Conservation (phyloP, 2,797 vertebrate genomes). For the Schizopygopsis malacanthus region DNA sequence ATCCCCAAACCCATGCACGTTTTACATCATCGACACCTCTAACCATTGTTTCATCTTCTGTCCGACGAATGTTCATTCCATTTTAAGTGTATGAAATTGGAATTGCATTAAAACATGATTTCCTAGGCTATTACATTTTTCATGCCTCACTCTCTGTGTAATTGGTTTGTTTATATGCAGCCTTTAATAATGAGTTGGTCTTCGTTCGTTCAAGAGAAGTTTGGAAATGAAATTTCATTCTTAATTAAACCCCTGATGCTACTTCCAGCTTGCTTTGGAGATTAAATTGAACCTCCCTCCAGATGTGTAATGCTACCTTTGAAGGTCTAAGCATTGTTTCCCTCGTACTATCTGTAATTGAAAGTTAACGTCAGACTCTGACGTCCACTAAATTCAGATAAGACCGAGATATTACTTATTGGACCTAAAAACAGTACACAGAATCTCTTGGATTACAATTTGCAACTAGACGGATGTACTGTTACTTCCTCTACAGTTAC, state of each 20-base stretch:
- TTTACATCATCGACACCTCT: not conserved
- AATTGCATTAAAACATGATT: constrained; percentile 32
- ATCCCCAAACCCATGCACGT: not conserved
- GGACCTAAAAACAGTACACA: too few species aligned
- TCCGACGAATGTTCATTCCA: not conserved
- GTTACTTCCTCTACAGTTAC: too few species aligned
- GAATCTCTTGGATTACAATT: too few species aligned
- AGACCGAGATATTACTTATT: too few species aligned
- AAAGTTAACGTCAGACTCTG: constrained; percentile 37
- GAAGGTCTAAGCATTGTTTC: constrained; percentile 31
- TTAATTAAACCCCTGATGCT: constrained; percentile 54
- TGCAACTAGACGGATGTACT: too few species aligned
- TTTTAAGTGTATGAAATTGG: constrained; percentile 40
- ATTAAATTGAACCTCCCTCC: constrained; percentile 51
- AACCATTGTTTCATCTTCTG: constrained; percentile 14
- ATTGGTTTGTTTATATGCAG: constrained; percentile 48
- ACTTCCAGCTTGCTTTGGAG: constrained; percentile 41
- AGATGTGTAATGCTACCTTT: constrained; percentile 52
- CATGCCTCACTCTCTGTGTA: constrained; percentile 12
- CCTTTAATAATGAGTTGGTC: constrained; percentile 49
- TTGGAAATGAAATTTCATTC: constrained; percentile 53
- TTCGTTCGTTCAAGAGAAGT: constrained; percentile 39
- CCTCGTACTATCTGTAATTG: constrained; percentile 36
- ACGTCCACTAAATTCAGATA: not conserved
- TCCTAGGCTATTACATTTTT: constrained; percentile 11